Conservation (phyloP, 1,140 invertebrate species). For the Dreissena rostriformis region DNA sequence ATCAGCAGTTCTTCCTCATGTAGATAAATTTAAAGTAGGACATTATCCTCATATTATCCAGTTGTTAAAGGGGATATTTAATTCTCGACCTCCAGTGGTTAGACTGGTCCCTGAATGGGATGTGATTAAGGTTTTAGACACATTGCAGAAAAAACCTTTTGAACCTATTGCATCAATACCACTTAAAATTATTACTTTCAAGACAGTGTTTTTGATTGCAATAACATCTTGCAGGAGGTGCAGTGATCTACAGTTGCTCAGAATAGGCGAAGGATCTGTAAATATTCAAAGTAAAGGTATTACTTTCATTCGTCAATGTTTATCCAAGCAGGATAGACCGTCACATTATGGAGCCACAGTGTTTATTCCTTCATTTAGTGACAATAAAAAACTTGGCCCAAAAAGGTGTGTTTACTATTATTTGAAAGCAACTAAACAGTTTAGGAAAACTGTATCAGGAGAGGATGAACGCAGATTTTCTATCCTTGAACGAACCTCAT, state of each 20-base stretch:
- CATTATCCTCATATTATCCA: slow-evolving; percentile 51
- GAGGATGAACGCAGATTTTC: background rate
- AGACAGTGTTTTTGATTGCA: slow-evolving; percentile 13
- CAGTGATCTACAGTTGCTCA: no score
- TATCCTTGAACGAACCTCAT: slow-evolving; percentile 19
- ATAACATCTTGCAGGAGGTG: no score
- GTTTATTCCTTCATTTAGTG: slow-evolving; percentile 6
- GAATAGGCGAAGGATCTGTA: background rate
- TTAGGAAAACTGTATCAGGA: background rate
- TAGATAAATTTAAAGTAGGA: slow-evolving; percentile 21
- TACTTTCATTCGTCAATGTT: slow-evolving; percentile 18
- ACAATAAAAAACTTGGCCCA: slow-evolving; percentile 5
- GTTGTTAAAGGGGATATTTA: slow-evolving; percentile 48
- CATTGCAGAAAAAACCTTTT: slow-evolving; percentile 45
- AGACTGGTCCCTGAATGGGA: slow-evolving; percentile 55
- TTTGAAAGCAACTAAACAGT: slow-evolving; percentile 4
- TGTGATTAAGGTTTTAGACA: slow-evolving; percentile 32
- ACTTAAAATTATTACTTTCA: slow-evolving; percentile 40
- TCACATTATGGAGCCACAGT: slow-evolving; percentile 6
- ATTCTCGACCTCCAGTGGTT: slow-evolving; percentile 15
- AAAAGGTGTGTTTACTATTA: slow-evolving; percentile 24
- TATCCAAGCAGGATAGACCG: slow-evolving; percentile 26
- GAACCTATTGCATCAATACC: slow-evolving; percentile 38
- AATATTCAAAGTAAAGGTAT: slow-evolving; percentile 11
- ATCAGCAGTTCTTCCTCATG: slow-evolving; percentile 32